Base-by-base conservation (phyloP, 2,113 vertebrate species). In the Cynocephalus volans region DNA sequence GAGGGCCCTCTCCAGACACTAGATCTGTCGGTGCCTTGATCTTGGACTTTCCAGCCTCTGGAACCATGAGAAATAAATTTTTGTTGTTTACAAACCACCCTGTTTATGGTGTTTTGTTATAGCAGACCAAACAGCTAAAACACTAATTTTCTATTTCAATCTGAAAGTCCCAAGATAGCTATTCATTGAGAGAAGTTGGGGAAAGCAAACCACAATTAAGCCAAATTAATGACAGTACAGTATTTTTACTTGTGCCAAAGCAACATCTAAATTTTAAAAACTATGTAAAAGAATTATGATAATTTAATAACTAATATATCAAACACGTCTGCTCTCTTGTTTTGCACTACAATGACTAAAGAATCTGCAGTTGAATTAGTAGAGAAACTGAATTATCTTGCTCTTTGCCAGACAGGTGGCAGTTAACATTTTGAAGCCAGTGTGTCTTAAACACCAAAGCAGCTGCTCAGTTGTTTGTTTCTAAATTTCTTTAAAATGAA, bases 401-500 rank as follows among this genome's bases (percentile, higher is more conserved):
- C 7, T 77, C 10, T 83, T 70, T 70, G 73, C 4, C 26, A 79
- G 65, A 17, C 80, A 64, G 64, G 36, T 90, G 70, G 36, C 70
- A 87, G 9, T 62, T 92, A 81, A 48, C 28, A 88, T 80, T 56
- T 89, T 90, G 54, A 96, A 96, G 90, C 45, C 31, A 48, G 50
- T 33, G n/a, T 15, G 7, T 76, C 73, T 92, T 92, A 62, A 54
- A 58, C 31, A 54, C 56, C 50, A 93, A 80, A 88, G 26, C 23
- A 93, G 56, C 62, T 92, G 67, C 41, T 70, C 52, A 50, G 73
- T 54, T 77, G 8, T 90, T 93, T 64, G 17, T 58, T 83, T 90
- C 77, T 91, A 92, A 90, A 90, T 89, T 90, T 93, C 79, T 95
- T 85, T 92, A 92, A 96, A 86, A 79, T 69, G 87, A 79, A 88